Conservation (phyloP, 1,140 invertebrate species). For the Drosophila rhopaloa region DNA sequence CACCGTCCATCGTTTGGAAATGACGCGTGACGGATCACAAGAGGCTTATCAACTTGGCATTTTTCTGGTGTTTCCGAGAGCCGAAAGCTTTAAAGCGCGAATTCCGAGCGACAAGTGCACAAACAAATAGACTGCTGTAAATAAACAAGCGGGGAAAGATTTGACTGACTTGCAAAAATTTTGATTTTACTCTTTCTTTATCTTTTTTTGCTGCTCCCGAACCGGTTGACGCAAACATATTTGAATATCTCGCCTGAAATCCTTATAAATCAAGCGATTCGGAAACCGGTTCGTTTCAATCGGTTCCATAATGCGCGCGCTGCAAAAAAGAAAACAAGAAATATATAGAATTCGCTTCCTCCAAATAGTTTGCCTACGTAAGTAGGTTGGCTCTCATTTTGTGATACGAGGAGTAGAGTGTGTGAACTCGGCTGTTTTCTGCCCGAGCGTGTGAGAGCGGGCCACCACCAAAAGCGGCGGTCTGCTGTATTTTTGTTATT, state of each 20-base stretch:
- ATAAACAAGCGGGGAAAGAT: constrained; percentile 35
- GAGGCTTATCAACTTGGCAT: constrained; percentile 45
- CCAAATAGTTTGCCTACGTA: constrained; percentile 33
- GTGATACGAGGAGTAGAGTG: constrained; percentile 6
- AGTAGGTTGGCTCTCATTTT: constrained; percentile 25
- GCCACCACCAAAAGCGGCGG: constrained; percentile 34
- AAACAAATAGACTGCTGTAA: constrained; percentile 16
- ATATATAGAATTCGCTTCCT: constrained; percentile 30
- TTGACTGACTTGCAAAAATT: constrained; percentile 35
- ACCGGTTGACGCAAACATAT: constrained; percentile 29
- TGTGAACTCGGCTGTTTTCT: constrained; percentile 7
- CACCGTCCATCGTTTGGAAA: background rate
- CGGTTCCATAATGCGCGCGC: constrained; percentile 20
- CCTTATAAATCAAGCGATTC: constrained; percentile 42
- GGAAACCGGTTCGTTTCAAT: constrained; percentile 30
- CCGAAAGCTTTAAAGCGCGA: constrained; percentile 15
- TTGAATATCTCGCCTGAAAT: constrained; percentile 37
- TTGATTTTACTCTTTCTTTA: background rate
- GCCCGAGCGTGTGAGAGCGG: constrained; percentile 24
- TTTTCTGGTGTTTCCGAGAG: constrained; percentile 8
- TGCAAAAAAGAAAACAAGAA: constrained; percentile 33
- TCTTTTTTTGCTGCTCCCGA: background rate
- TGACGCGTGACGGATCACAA: constrained; percentile 28
- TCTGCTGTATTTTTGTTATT: constrained; percentile 66
- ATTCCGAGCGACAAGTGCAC: constrained; percentile 31